Evolutionary conservation across 2,888 invertebrate genomes (phyloP).

Genomic region (Unio pictorum): DNA sequence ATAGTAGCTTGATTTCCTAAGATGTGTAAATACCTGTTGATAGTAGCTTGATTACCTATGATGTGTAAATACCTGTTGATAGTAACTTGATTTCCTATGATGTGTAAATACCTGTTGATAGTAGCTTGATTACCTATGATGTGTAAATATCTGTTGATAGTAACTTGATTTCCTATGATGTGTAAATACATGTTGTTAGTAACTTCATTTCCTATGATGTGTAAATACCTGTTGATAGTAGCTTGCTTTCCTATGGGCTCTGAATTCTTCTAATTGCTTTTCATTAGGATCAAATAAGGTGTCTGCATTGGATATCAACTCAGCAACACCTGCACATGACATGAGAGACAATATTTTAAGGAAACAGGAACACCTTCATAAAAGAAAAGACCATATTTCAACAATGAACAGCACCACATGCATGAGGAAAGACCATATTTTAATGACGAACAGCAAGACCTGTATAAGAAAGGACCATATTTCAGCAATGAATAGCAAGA

Average conservation of each 20-base stretch:
- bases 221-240: constrained; percentile 74
- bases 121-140: constrained; percentile 46
- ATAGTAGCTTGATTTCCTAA: too few relatives aligned
- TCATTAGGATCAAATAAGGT: constrained; percentile 72
- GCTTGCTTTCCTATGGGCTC: constrained; percentile 73
- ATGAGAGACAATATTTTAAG: not conserved
- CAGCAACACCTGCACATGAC: constrained; percentile 73
- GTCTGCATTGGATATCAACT: constrained; percentile 74
- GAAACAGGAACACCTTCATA: constrained; percentile 73
- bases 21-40: constrained; percentile 73
- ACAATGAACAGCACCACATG: constrained; percentile 73
- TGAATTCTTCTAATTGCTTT: constrained; percentile 71
- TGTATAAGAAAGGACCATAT: not conserved
- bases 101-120: constrained; percentile 73
- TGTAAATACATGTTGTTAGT: too few relatives aligned
- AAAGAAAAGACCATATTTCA: not conserved
- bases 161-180: too few relatives aligned
- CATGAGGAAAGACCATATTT: not conserved
- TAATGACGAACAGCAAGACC: not conserved
- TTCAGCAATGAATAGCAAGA: not conserved
- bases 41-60: constrained; percentile 73
- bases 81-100: constrained; percentile 72
- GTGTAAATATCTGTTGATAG: too few relatives aligned
- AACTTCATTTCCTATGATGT: too few relatives aligned
- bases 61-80: constrained; percentile 73